Evolutionary conservation across 2,113 vertebrate genomes (phyloP).

Genomic region (Acrocephalus kingi): DNA sequence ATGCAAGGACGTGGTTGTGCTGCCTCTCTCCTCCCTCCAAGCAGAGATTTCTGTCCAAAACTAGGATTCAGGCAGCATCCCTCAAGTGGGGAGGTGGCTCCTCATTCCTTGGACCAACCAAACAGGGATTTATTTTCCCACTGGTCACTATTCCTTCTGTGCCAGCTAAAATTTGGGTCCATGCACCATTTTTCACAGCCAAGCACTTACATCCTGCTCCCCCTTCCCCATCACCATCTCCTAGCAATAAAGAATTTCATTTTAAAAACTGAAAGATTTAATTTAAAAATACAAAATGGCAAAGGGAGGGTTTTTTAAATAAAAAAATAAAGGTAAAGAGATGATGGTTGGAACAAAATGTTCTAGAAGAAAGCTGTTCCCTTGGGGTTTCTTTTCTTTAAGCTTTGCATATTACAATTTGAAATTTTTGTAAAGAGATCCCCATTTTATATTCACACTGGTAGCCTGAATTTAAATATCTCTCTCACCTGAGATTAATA

Average conservation of each 20-base stretch:
- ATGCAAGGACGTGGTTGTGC: fast-evolving
- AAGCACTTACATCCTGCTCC: neutral
- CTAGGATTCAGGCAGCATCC: neutral
- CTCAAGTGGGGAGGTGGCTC: neutral
- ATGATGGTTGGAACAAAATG: conserved; percentile 70
- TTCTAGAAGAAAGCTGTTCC: conserved; percentile 68
- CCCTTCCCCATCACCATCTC: neutral
- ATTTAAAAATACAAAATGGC: conserved; percentile 70
- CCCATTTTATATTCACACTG: conserved; percentile 74
- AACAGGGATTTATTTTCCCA: neutral
- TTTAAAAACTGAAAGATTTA: conserved; percentile 66
- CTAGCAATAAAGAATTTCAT: conserved; percentile 55
- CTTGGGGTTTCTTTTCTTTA: conserved; percentile 66
- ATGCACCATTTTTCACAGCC: neutral
- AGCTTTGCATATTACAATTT: conserved; percentile 75
- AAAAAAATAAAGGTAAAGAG: conserved; percentile 58
- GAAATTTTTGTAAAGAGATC: conserved; percentile 72
- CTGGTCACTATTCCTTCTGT: neutral
- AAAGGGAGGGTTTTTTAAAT: conserved; percentile 63
- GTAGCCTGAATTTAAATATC: conserved; percentile 73
- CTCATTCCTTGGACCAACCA: neutral
- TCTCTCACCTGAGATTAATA: conserved; percentile 77
- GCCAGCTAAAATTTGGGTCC: neutral
- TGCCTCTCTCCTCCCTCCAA: neutral
- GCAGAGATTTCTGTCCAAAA: neutral